A percentile compares a stretch with the other conserved stretches of the same genome.
These are phyloP conservation scores for Aleiodes alternator DNA, from an alignment of 2,888 invertebrate species.

Conservation along the genomic window DNA sequence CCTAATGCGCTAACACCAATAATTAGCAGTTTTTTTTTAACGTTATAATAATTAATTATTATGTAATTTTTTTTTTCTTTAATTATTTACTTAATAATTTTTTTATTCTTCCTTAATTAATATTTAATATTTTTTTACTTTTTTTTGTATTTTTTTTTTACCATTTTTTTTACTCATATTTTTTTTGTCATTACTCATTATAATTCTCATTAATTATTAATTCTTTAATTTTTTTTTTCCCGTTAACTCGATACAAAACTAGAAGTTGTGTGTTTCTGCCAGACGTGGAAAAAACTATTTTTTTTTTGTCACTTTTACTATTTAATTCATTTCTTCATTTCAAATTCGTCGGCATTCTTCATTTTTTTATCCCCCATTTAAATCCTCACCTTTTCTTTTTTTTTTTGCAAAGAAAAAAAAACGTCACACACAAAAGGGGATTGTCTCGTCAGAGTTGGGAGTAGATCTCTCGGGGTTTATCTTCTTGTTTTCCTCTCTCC, in stretches of 20 bases:
- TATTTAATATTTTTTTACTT: conserved; percentile 50
- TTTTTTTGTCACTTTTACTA: conserved; percentile 8
- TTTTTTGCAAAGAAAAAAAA: background rate
- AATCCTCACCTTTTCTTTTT: too few relatives aligned
- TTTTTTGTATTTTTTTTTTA: conserved; percentile 47
- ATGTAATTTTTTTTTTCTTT: conserved; percentile 43
- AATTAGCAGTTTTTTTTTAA: conserved; percentile 64
- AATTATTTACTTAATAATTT: conserved; percentile 54
- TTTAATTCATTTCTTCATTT: conserved; percentile 1
- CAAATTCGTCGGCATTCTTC: background rate
- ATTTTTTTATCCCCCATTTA: too few relatives aligned
- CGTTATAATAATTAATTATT: conserved; percentile 47
- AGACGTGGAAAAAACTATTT: conserved; percentile 38
- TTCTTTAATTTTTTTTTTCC: conserved; percentile 53
- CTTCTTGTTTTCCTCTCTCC: too few relatives aligned
- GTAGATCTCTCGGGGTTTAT: too few relatives aligned
- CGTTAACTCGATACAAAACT: conserved; percentile 63
- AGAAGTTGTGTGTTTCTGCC: conserved; percentile 77
- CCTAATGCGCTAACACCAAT: conserved; percentile 70
- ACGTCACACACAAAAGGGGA: background rate
- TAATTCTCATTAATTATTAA: conserved; percentile 48
- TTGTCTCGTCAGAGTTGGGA: background rate
- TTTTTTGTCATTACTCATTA: conserved; percentile 47
- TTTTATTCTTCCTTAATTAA: conserved; percentile 51
- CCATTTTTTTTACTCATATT: conserved; percentile 51